phyloP scores from a whole-genome alignment of 2,113 vertebrate genomes.

The Forbesichthys agassizii region DNA sequence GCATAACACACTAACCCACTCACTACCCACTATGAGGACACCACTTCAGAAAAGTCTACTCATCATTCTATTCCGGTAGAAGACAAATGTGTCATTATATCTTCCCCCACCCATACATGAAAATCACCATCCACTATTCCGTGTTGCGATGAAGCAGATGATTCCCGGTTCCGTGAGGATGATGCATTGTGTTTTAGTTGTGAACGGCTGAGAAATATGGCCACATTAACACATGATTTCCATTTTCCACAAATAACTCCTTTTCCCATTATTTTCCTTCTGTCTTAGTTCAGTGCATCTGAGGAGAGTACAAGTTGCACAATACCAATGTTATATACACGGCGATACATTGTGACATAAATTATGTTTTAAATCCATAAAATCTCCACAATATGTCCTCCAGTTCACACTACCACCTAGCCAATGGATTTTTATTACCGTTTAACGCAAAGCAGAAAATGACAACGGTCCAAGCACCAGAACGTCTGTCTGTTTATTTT shows the following conservation, averaged over 20 bases:
- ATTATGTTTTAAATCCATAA: constrained; percentile 30
- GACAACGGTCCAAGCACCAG: constrained; percentile 39
- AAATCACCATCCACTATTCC: constrained; percentile 32
- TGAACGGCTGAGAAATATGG: constrained; percentile 68
- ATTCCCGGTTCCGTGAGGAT: constrained; percentile 51
- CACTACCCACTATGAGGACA: constrained; percentile 38
- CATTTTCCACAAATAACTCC: constrained; percentile 71
- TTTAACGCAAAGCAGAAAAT: constrained; percentile 40
- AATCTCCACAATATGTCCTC: neutral
- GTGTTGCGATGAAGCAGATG: constrained; percentile 34
- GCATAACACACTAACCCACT: constrained; percentile 29
- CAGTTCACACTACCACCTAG: neutral
- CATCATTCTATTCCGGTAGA: constrained; percentile 37
- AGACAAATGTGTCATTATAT: constrained; percentile 50
- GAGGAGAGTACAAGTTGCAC: constrained; percentile 31
- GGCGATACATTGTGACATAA: constrained; percentile 54
- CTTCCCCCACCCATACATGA: constrained; percentile 35
- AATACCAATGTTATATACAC: constrained; percentile 23
- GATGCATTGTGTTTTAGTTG: constrained; percentile 60
- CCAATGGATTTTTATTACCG: constrained; percentile 52
- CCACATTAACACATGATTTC: constrained; percentile 73
- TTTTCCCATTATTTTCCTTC: constrained; percentile 8
- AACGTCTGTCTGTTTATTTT: constrained; percentile 45
- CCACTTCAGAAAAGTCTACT: constrained; percentile 39
- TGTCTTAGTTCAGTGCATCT: constrained; percentile 50